phyloP scores from a whole-genome alignment of 2,888 invertebrate genomes.

The Diplazon laetatorius region DNA sequence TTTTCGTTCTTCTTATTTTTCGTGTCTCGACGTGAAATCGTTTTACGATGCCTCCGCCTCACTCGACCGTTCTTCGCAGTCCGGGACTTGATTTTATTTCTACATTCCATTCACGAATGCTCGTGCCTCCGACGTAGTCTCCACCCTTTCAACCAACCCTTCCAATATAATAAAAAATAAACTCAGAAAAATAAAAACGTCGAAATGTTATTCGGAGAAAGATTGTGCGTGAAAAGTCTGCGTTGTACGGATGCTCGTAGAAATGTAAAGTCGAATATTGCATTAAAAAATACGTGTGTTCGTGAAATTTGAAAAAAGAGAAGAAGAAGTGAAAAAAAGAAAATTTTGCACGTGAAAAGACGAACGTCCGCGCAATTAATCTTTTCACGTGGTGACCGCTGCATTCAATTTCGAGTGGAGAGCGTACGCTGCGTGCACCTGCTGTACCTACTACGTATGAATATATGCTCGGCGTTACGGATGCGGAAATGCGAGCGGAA shows the following conservation, averaged over 20 bases:
- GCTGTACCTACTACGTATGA: neutral
- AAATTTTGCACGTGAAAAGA: neutral
- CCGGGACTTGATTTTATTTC: conserved; percentile 16
- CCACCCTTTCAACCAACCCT: neutral
- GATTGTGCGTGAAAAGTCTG: neutral
- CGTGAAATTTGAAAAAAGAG: too few species aligned
- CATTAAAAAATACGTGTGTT: neutral
- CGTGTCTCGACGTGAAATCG: conserved; percentile 7
- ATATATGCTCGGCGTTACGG: conserved; percentile 36
- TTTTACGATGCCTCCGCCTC: neutral
- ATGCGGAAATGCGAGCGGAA: conserved; percentile 58
- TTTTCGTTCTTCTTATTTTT: too few species aligned
- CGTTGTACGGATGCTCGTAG: neutral
- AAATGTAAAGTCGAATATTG: conserved; percentile 3
- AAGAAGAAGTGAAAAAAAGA: neutral
- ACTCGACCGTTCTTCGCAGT: neutral
- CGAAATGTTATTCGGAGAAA: neutral
- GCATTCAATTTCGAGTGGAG: conserved; percentile 41
- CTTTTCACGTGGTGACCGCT: conserved; percentile 6
- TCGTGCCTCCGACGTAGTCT: neutral
- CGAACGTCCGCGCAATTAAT: conserved; percentile 3
- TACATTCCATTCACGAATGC: neutral
- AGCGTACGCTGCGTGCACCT: neutral
- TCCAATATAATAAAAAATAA: conserved; percentile 8
- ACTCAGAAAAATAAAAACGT: too few species aligned